These are phyloP conservation scores for Cydia fagiglandana DNA, from an alignment of 1,140 invertebrate species.

Conservation along the genomic window DNA sequence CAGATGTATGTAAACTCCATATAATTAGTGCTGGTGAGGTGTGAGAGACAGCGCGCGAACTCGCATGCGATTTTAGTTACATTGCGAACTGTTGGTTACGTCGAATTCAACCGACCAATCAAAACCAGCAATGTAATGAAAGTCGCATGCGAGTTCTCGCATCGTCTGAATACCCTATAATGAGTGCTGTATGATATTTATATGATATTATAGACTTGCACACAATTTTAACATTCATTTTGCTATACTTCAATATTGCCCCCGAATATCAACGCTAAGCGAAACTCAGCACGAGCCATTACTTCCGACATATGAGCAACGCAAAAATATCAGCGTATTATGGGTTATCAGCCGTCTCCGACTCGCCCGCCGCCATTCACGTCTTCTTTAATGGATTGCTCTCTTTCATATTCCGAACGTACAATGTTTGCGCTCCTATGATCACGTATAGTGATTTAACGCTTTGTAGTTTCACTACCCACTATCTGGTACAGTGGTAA, in stretches of 20 bases:
- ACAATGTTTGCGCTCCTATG: slow-evolving; percentile 65
- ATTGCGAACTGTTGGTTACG: too few relatives aligned
- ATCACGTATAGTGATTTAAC: slow-evolving; percentile 59
- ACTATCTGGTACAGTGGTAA: not conserved
- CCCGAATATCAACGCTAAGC: slow-evolving; percentile 21
- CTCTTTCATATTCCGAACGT: slow-evolving; percentile 69
- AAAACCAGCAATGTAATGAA: too few relatives aligned
- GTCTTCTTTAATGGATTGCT: slow-evolving; percentile 74
- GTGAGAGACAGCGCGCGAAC: too few relatives aligned
- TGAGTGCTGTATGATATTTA: too few relatives aligned
- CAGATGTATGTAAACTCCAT: too few relatives aligned
- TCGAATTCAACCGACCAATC: too few relatives aligned
- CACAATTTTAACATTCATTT: not conserved
- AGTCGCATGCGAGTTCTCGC: too few relatives aligned
- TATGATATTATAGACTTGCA: too few relatives aligned
- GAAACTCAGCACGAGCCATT: slow-evolving; percentile 62
- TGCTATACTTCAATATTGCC: not conserved
- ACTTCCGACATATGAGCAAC: slow-evolving; percentile 78
- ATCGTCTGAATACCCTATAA: too few relatives aligned
- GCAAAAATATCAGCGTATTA: slow-evolving; percentile 79
- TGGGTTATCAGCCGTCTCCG: slow-evolving; percentile 75
- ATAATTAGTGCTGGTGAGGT: too few relatives aligned
- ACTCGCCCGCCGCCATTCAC: slow-evolving; percentile 59
- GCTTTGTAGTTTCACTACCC: slow-evolving; percentile 46
- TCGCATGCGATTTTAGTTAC: too few relatives aligned